A percentile compares a stretch with the other conserved stretches of the same genome.
Conservation (phyloP, 2,797 vertebrate genomes). For the Epinephelus malabaricus region DNA sequence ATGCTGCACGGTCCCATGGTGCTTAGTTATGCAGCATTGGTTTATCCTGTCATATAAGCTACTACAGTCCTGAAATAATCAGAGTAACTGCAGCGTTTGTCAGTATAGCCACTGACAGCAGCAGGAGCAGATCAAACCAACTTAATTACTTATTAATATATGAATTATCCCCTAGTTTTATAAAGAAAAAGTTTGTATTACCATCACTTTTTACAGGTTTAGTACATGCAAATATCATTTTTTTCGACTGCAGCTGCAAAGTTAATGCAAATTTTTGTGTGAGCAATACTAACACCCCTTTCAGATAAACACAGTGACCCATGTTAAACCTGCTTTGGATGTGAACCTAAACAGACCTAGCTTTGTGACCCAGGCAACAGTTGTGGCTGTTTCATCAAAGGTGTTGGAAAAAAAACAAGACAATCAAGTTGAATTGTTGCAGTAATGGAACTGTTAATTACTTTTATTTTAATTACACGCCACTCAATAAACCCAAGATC, state of each 20-base stretch:
- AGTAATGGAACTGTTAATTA: background rate
- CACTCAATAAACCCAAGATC: background rate
- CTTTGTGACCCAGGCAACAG: background rate
- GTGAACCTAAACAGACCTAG: background rate
- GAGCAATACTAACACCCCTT: background rate
- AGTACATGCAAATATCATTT: slow-evolving; percentile 21
- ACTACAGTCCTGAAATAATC: slow-evolving; percentile 5
- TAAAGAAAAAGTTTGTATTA: background rate
- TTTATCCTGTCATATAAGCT: slow-evolving; percentile 24
- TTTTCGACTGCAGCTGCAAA: background rate
- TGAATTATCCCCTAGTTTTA: background rate
- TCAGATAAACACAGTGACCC: background rate
- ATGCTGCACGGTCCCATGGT: slow-evolving; percentile 42
- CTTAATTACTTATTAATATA: background rate
- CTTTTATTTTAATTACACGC: slow-evolving; percentile 3
- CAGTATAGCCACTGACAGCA: too few species aligned
- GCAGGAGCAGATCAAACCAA: background rate
- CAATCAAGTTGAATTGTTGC: background rate
- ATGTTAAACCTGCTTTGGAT: background rate
- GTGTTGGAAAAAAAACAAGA: background rate
- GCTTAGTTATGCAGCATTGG: slow-evolving; percentile 28
- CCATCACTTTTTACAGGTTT: background rate
- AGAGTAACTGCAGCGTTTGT: background rate
- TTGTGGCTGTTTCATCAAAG: background rate
- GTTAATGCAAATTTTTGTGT: slow-evolving; percentile 11